Percentiles rank a stretch among this genome's conserved stretches.
Conservation (phyloP, 2,888 invertebrate species). For the Papilio protenor region DNA sequence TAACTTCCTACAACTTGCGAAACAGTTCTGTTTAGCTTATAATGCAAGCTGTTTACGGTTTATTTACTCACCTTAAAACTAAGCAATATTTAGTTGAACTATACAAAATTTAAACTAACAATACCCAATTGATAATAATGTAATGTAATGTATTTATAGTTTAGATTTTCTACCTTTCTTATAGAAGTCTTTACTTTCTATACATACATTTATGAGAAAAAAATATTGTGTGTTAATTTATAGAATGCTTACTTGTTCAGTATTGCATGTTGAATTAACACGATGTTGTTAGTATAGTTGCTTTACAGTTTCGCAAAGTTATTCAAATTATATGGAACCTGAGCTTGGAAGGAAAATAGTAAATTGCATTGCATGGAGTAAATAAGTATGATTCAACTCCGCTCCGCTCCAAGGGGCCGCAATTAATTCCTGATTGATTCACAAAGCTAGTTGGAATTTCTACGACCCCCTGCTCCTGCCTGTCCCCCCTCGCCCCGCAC, state of each 20-base stretch:
- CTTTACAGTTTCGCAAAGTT: constrained; percentile 28
- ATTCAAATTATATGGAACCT: constrained; percentile 33
- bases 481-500: constrained; percentile 12
- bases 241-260: not conserved
- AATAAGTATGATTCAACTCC: constrained; percentile 60
- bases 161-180: too few relatives aligned
- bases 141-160: not conserved
- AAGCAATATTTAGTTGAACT: constrained; percentile 1
- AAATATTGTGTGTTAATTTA: not conserved
- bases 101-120: not conserved
- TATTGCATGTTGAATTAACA: not conserved
- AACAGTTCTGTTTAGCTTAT: constrained; percentile 58
- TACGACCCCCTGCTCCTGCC: constrained; percentile 52
- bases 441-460: constrained; percentile 76
- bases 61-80: constrained; percentile 33
- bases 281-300: not conserved
- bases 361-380: constrained; percentile 41
- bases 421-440: constrained; percentile 81
- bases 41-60: constrained; percentile 39
- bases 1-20: constrained; percentile 57
- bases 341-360: constrained; percentile 35
- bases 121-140: not conserved
- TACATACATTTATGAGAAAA: not conserved
- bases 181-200: too few relatives aligned
- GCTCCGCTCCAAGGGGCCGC: constrained; percentile 65